Conservation (phyloP, 2,113 vertebrate species). For the Eulacestoma nigropectus region DNA sequence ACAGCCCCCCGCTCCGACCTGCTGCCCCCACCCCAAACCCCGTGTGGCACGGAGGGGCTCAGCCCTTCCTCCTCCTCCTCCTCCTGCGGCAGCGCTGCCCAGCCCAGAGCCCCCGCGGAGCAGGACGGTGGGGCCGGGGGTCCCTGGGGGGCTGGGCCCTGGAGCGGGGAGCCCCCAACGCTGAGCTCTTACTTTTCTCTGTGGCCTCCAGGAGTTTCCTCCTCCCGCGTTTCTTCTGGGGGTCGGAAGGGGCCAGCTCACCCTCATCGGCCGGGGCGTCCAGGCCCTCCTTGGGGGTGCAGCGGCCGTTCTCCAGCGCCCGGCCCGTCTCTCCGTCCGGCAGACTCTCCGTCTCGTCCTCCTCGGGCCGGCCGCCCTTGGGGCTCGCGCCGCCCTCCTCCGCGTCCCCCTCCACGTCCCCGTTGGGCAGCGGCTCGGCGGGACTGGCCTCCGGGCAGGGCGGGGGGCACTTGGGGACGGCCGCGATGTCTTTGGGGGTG, state of each 20-base stretch:
- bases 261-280: constrained; percentile 78
- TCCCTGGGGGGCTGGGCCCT: background rate
- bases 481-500: constrained; percentile 73
- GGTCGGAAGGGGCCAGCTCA: constrained; percentile 67
- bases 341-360: constrained; percentile 67
- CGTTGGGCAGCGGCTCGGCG: constrained; percentile 83
- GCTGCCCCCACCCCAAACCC: background rate
- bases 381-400: constrained; percentile 75
- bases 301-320: constrained; percentile 85
- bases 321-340: constrained; percentile 69
- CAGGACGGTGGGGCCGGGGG: background rate
- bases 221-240: constrained; percentile 81
- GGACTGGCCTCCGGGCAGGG: constrained; percentile 73
- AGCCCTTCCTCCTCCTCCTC: background rate
- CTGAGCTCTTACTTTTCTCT: constrained; percentile 81
- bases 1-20: background rate
- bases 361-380: constrained; percentile 66
- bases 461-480: constrained; percentile 75
- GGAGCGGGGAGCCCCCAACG: background rate
- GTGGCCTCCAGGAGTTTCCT: constrained; percentile 82
- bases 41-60: fast-evolving
- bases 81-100: background rate
- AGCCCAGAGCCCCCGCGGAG: background rate
- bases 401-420: constrained; percentile 78
- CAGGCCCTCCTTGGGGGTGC: constrained; percentile 73